Evolutionary conservation across 1,140 invertebrate genomes (phyloP).

Genomic region (Apis florea): DNA sequence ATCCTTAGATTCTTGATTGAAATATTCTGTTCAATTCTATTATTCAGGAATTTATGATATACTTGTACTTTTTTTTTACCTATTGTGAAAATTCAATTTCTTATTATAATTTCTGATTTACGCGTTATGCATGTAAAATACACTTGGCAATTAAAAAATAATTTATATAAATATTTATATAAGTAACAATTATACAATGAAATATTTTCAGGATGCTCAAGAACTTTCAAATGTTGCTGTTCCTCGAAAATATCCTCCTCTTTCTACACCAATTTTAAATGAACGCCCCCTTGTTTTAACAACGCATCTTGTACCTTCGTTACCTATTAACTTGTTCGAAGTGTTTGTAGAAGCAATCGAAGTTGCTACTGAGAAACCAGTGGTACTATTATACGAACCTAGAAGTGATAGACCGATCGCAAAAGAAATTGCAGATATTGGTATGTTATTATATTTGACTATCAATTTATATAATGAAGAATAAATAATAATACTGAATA

Average conservation of each 20-base stretch:
- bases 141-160: too few relatives aligned
- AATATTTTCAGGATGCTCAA: constrained; percentile 7
- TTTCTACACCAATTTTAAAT: constrained; percentile 33
- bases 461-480: background rate
- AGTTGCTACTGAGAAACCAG: constrained; percentile 72
- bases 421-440: constrained; percentile 79
- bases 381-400: constrained; percentile 80
- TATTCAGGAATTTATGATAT: too few relatives aligned
- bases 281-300: constrained; percentile 75
- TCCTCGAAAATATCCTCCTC: constrained; percentile 45
- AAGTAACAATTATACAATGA: constrained; percentile 10
- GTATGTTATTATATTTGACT: constrained; percentile 64
- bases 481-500: too few relatives aligned
- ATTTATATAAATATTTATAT: background rate
- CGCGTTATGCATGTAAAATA: background rate
- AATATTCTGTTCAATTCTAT: too few relatives aligned
- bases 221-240: constrained; percentile 51
- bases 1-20: too few relatives aligned
- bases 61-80: too few relatives aligned
- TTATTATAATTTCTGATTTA: too few relatives aligned
- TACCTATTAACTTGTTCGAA: constrained; percentile 81
- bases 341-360: constrained; percentile 79
- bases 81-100: too few relatives aligned
- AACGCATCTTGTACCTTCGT: constrained; percentile 81
- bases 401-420: constrained; percentile 79